Evolutionary conservation across 2,888 invertebrate species (phyloP).

Genomic region (Microplitis deprimator): DNA sequence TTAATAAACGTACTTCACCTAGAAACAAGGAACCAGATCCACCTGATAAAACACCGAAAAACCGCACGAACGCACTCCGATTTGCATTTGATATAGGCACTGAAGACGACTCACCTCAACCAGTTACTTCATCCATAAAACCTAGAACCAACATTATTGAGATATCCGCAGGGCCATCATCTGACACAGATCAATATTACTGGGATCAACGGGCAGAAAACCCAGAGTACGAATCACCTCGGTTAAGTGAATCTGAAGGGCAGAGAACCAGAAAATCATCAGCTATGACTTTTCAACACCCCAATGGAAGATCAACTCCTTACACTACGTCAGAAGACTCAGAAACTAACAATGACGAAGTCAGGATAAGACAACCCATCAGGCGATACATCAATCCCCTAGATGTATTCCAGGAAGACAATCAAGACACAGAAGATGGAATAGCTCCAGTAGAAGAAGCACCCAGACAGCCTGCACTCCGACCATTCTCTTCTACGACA

Average conservation of each 20-base stretch:
- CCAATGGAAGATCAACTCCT: neutral
- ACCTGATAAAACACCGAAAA: neutral
- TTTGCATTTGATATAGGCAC: neutral
- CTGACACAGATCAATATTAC: neutral
- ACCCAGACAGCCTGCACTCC: neutral
- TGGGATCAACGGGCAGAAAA: neutral
- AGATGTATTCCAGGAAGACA: neutral
- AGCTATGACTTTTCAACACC: neutral
- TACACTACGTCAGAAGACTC: neutral
- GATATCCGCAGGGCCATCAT: neutral
- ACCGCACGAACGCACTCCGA: slow-evolving; percentile 1
- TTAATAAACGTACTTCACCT: neutral
- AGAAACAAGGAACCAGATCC: neutral
- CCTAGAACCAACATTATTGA: neutral
- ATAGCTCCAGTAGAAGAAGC: neutral
- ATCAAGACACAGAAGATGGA: neutral
- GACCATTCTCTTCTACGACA: neutral
- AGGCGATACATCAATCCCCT: neutral
- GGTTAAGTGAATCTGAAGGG: neutral
- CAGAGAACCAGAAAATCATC: neutral
- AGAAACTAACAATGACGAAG: neutral
- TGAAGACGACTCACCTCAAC: neutral
- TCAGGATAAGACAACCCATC: neutral
- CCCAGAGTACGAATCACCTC: neutral
- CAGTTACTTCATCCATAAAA: neutral